Evolutionary conservation across 1,140 invertebrate genomes (phyloP), one percentile per base, ranked within the genome.

Genomic region (Procambarus clarkii): DNA sequence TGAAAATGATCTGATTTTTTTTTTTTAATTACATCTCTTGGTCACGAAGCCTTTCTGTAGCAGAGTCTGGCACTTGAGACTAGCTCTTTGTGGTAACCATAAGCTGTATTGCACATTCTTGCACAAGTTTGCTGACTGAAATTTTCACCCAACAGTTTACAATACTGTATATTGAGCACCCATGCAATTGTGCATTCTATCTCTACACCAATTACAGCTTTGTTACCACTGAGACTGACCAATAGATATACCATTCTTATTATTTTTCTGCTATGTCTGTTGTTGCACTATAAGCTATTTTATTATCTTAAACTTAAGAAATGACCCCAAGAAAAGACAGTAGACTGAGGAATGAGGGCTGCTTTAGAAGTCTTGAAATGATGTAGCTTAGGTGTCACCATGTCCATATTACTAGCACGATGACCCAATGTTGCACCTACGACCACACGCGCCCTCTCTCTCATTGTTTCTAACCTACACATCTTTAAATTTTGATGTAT

Each of bases 281-380:
- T 71, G 69, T 34, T 71, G 69, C 69, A 71, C 69, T 18, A 11
- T 71, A 71, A 71, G 69, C 18, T 34, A 11, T 71, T 71, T 71
- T 71, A 34, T 71, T 34, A 64, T 64, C 9, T 64, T 34, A 24
- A 24, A 71, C 21, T 34, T 18, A 24, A 18, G 18, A 24, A 24
- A 24, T 71, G 2, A 3, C 69, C n/a, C 69, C 69, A 71, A 71
- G 69, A 71, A 18, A 71, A 34, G 69, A 24, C 69, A 71, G 69
- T 71, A 71, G 69, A 71, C 24, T 71, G 69, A 71, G 69, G 69
- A 71, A 71, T 71, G 69, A 71, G 69, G n/a, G 69, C n/a, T 71
- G 69, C 69, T 71, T n/a, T 71, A 71, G 69, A 71, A 71, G 69
- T 71, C n/a, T 34, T 7, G n/a, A 71, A n/a, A 71, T 71, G 69